Conservation (phyloP, 2,888 invertebrate species). For the Nowickia ferox region DNA sequence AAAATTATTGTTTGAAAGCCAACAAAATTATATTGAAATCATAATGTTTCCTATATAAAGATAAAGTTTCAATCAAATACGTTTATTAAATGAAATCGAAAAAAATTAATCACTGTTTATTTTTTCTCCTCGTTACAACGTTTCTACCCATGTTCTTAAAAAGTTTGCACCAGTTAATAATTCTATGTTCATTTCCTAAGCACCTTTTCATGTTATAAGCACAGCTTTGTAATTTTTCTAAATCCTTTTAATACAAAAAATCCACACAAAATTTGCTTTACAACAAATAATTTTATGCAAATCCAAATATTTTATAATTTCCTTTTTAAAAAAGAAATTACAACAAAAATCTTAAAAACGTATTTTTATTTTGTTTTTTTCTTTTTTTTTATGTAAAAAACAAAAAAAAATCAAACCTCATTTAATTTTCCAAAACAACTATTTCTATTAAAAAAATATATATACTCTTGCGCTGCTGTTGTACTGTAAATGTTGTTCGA, state of each 20-base stretch:
- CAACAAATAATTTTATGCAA: slow-evolving; percentile 7
- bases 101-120: slow-evolving; percentile 17
- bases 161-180: slow-evolving; percentile 64
- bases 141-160: slow-evolving; percentile 33
- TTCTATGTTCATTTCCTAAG: slow-evolving; percentile 62
- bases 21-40: too few species aligned
- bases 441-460: slow-evolving; percentile 59
- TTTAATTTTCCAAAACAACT: slow-evolving; percentile 69
- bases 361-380: slow-evolving; percentile 63
- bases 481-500: slow-evolving; percentile 68
- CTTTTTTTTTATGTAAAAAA: slow-evolving; percentile 70
- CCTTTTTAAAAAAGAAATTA: slow-evolving; percentile 27
- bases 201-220: slow-evolving; percentile 64
- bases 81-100: too few species aligned
- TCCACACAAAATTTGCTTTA: slow-evolving; percentile 35
- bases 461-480: slow-evolving; percentile 67
- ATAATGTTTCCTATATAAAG: too few species aligned
- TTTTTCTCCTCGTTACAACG: not conserved
- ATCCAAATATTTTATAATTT: slow-evolving; percentile 30
- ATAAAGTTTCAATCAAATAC: too few species aligned
- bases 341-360: slow-evolving; percentile 44
- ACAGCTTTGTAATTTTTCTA: slow-evolving; percentile 66
- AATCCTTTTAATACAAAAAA: slow-evolving; percentile 41
- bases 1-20: too few species aligned
- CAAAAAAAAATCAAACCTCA: slow-evolving; percentile 51